Conservation (phyloP, 2,113 vertebrate genomes). For the Toxotes jaculatrix region DNA sequence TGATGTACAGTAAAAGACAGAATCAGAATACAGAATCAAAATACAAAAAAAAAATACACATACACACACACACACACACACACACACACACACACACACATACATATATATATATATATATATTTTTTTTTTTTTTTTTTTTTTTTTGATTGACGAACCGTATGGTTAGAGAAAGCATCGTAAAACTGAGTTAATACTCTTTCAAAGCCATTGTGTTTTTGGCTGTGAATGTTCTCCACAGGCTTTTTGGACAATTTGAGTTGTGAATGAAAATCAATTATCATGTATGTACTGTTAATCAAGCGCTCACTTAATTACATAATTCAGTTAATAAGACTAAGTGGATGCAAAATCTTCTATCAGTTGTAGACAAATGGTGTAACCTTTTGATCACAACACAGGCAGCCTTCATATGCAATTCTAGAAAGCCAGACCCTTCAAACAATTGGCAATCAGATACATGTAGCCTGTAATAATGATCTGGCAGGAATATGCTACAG, state of each 20-base stretch:
- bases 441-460: slow-evolving; percentile 61
- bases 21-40: no score
- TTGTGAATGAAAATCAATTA: background rate
- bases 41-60: no score
- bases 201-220: background rate
- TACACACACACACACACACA: no score
- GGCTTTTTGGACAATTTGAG: background rate
- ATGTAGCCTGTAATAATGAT: slow-evolving; percentile 1
- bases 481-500: background rate
- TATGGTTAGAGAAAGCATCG: no score
- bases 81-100: no score
- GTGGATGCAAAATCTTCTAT: background rate
- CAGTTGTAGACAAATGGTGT: background rate
- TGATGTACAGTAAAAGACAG: no score
- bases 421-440: background rate
- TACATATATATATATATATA: no score
- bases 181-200: background rate
- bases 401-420: background rate
- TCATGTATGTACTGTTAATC: background rate
- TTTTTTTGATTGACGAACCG: no score
- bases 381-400: slow-evolving; percentile 16
- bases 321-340: background rate
- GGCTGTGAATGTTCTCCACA: background rate
- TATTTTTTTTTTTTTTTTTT: no score
- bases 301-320: background rate